Evolutionary conservation across 2,113 vertebrate genomes (phyloP).

Genomic region (Drymodes brunneopygia): DNA sequence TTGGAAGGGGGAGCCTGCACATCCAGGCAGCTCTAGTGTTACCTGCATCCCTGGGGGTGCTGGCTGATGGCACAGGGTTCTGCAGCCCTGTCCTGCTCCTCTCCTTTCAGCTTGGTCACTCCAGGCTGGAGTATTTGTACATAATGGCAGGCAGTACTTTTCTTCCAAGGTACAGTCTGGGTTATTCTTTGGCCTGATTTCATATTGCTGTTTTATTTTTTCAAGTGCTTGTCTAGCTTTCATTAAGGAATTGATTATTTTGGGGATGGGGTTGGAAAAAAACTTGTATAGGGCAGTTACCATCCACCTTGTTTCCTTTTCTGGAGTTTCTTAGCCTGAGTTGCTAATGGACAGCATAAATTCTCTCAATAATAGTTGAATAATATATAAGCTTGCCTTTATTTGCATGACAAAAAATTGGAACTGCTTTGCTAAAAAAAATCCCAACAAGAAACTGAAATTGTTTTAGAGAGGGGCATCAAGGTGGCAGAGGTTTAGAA

Average conservation of each 20-base stretch:
- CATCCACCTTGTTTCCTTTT: not conserved
- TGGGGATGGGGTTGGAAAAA: not conserved
- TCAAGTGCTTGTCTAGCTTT: not conserved
- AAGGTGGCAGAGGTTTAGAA: not conserved
- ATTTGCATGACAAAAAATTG: not conserved
- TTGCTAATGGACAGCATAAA: not conserved
- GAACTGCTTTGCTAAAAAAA: not conserved
- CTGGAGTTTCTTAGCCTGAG: not conserved
- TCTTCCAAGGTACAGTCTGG: not conserved
- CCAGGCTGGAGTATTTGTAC: not conserved
- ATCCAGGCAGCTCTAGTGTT: not conserved
- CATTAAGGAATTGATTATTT: not conserved
- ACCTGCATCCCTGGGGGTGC: not conserved
- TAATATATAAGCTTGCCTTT: not conserved
- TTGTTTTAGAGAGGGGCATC: not conserved
- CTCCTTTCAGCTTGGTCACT: not conserved
- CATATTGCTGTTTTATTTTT: not conserved
- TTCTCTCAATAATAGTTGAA: not conserved
- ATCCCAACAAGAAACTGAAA: not conserved
- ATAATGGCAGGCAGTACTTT: not conserved
- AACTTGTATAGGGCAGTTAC: not conserved
- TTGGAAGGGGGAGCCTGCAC: not conserved
- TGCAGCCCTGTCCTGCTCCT: not conserved
- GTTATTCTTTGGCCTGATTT: not conserved
- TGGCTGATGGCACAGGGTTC: not conserved